Conservation (phyloP, 2,888 invertebrate genomes). For the Drosophila longiperda region DNA sequence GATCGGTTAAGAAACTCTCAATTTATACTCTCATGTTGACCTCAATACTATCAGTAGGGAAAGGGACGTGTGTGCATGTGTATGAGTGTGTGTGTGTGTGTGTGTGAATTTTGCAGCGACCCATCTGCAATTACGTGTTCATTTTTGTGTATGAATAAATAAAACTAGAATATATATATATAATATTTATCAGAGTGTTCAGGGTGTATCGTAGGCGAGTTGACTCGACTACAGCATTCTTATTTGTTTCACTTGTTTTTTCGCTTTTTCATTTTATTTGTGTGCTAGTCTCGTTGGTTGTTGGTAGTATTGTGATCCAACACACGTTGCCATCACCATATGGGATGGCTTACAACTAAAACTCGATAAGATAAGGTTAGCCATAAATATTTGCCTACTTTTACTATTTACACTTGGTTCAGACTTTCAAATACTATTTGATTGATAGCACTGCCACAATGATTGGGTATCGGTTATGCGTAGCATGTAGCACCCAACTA, state of each 20-base stretch:
- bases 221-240: not conserved
- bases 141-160: not conserved
- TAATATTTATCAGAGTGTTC: not conserved
- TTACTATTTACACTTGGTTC: constrained; percentile 52
- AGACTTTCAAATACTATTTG: constrained; percentile 52
- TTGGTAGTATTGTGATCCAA: constrained; percentile 22
- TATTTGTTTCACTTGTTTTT: not conserved
- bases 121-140: too few species aligned
- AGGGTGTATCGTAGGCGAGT: not conserved
- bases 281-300: not conserved
- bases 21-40: not conserved
- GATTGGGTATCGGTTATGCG: constrained; percentile 31
- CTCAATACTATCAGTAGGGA: not conserved
- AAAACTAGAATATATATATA: not conserved
- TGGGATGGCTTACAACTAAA: constrained; percentile 25
- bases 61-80: too few species aligned
- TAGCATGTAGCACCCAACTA: constrained; percentile 18
- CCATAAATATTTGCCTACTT: constrained; percentile 17
- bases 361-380: constrained; percentile 55
- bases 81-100: too few species aligned
- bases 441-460: constrained; percentile 46
- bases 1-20: not conserved
- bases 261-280: constrained; percentile 12
- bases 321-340: constrained; percentile 31
- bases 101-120: too few species aligned